These are phyloP conservation scores for Polyommatus iphigenia DNA, from an alignment of 2,888 invertebrate species.

Conservation along the genomic window DNA sequence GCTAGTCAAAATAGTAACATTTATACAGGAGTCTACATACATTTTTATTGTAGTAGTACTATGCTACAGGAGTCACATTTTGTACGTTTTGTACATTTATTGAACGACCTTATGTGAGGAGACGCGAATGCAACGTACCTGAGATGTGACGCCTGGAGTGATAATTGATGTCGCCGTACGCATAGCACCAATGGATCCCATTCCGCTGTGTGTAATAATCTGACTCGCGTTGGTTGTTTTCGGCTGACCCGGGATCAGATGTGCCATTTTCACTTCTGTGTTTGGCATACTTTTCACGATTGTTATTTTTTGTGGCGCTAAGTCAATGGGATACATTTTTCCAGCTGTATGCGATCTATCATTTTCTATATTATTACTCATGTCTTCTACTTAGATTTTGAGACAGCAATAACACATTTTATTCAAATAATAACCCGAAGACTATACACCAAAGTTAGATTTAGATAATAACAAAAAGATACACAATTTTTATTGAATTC, in stretches of 20 bases:
- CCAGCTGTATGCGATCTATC: conserved; percentile 78
- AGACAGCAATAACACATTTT: conserved; percentile 28
- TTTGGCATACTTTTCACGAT: conserved; percentile 73
- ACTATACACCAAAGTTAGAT: conserved; percentile 10
- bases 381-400: conserved; percentile 47
- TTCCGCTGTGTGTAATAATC: conserved; percentile 58
- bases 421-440: conserved; percentile 27
- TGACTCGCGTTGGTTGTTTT: conserved; percentile 65
- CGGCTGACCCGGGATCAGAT: conserved; percentile 65
- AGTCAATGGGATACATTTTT: conserved; percentile 80
- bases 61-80: too few relatives aligned
- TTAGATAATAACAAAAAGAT: conserved; percentile 26
- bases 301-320: conserved; percentile 76
- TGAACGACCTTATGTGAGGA: not conserved
- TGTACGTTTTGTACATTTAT: not conserved
- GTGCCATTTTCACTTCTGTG: conserved; percentile 74
- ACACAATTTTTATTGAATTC: conserved; percentile 37
- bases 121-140: conserved; percentile 52
- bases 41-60: not conserved
- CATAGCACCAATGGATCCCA: conserved; percentile 66
- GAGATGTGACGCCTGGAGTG: conserved; percentile 67
- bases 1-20: not conserved
- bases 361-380: conserved; percentile 75
- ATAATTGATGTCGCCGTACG: conserved; percentile 73
- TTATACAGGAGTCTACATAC: not conserved